Evolutionary conservation across 2,797 vertebrate genomes (phyloP).

Genomic region (Pipistrellus nathusii): DNA sequence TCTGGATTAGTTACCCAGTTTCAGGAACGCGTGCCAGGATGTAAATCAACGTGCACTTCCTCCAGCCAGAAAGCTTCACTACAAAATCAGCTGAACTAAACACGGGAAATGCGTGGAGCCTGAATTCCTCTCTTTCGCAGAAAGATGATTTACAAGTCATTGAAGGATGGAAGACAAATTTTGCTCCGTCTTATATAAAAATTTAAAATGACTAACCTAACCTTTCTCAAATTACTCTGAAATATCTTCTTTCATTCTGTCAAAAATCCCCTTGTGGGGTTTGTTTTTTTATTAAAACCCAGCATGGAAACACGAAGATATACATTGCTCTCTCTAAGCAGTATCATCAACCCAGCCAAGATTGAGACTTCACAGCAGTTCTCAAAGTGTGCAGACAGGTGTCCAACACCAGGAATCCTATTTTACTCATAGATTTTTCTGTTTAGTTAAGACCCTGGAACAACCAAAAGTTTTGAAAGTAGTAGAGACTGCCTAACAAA

Average conservation of each 20-base stretch:
- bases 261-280: not conserved
- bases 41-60: slow-evolving; percentile 64
- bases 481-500: not conserved
- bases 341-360: not conserved
- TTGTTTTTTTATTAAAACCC: not conserved
- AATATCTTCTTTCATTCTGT: slow-evolving; percentile 29
- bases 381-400: not conserved
- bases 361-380: not conserved
- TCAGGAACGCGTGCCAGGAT: slow-evolving; percentile 46
- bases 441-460: not conserved
- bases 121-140: slow-evolving; percentile 35
- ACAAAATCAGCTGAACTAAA: not conserved
- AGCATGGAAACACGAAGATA: not conserved
- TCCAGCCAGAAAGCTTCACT: not conserved
- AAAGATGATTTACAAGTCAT: slow-evolving; percentile 16
- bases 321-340: not conserved
- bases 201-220: not conserved
- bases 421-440: slow-evolving; percentile 18
- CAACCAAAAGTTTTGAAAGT: not conserved
- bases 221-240: slow-evolving; percentile 6
- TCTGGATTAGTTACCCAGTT: slow-evolving; percentile 47
- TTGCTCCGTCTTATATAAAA: slow-evolving; percentile 27
- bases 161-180: slow-evolving; percentile 14
- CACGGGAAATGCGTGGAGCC: not conserved
- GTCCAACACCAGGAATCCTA: not conserved